Evolutionary conservation across 2,888 invertebrate species (phyloP), one percentile per base, ranked within the genome.

Genomic region (Acleris cristana): DNA sequence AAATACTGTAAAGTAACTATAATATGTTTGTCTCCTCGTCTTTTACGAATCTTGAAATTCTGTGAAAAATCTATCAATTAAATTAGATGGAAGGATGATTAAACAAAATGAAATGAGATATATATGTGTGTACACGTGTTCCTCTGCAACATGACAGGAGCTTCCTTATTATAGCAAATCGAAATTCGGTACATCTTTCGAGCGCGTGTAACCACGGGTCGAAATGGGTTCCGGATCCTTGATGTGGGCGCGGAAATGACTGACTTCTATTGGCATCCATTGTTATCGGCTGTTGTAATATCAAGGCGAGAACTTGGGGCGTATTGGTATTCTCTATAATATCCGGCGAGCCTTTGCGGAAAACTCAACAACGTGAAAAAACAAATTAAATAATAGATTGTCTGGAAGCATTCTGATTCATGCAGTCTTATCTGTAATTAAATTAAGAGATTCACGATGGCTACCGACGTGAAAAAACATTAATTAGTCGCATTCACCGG

Each of bases 191-290:
- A 78, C 79, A 74, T 79, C 78, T 82, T 79, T 67, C 51, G 72
- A 76, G 75, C 76, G 80, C 40, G 40, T 40, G 81, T 82, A 84
- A 82, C 83, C 40, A 80, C 77, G 82, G 83, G 77, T 77, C 81
- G 82, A 82, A 87, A 86, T 83, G 80, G 80, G 80, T 84, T 84
- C 79, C 82, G 83, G 82, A 80, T 78, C 77, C 76, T 76, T 85
- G 86, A 87, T 80, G 83, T 82, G 82, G 83, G 80, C 82, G 76
- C 85, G 87, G 87, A 89, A 89, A 89, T 88, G 84, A 87, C 87
- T 87, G 83, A 80, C 82, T 84, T 80, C 78, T 81, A 83, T 82
- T 82, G 83, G 77, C 79, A 78, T 82, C 80, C 77, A 80, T 76
- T 79, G 80, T 80, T 81, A 80, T 82, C 74, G 74, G 74, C 70